Evolutionary conservation across 2,797 vertebrate species (phyloP), one percentile per base, ranked within the genome.

Genomic region (Pantherophis alleghaniensis): DNA sequence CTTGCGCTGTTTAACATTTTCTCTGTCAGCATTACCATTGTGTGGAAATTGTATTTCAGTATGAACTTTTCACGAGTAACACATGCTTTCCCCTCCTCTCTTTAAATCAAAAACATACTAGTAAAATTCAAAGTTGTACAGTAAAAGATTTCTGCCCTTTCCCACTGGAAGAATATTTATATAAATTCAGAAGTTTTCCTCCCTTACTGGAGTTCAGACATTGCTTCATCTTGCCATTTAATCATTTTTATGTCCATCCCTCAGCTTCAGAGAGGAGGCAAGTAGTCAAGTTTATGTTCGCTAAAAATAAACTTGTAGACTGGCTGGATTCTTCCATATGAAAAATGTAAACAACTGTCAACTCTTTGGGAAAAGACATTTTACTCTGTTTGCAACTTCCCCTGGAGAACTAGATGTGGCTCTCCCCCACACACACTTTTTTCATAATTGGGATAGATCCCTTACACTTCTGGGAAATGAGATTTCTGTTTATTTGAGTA

Each of bases 221-320:
- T 88, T 91, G 93, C 88, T 95, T 96, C 95, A 95, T 93, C 93
- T 90, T 66, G 91, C 63, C 86, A 42, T 96, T 88, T 96, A 95
- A 97, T 97, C 91, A 97, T 96, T 96, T 96, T 96, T 97, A 95
- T 95, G 94, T 95, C 91, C 96, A 42, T 90, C 79, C 90, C 90
- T 92, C 87, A 94, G 91, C 94, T 89, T 83, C 63, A 96, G 95
- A 60, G 93, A 96, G 95, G 97, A 97, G 95, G 97, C 96, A 97
- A 98, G 97, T 95, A 96, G 96, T 95, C 95, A 91, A 93, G 94
- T 97, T 97, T 98, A 96, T 95, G 95, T 69, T 88, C 92, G 47
- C 97, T 98, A 98, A 98, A 98, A 98, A 98, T 98, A 98, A 96
- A 96, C 95, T 95, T 95, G 95, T 95, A 96, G 95, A 96, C 96